Base-by-base conservation (phyloP, 2,888 invertebrate species). In the Laspeyria flexula region DNA sequence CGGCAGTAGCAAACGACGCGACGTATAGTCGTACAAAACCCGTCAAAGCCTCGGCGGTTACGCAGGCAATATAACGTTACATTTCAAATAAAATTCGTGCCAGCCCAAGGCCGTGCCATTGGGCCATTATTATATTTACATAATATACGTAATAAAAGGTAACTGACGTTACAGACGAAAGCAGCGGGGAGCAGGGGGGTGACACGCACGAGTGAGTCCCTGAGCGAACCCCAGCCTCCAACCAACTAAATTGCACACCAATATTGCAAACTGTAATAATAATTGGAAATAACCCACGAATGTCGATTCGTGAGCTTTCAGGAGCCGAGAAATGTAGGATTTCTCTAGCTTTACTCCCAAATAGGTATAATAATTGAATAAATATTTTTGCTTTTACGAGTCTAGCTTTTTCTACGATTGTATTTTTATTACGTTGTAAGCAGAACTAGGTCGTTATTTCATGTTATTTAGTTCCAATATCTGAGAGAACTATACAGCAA, bases 61-160 rank as follows among this genome's bases (percentile, higher is more conserved):
- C 56, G 54, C 48, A 42, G 50, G 64, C 46, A 61, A 58, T 67
- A 72, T 65, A 65, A 70, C 43, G 61, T 63, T 56, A 66, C 55
- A 68, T 65, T 65, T 66, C 62, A 61, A 72, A 75, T 75, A 69
- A 75, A 73, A 72, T 60, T 69, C 65, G 50, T 50, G 39, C 54
- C 49, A 38, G 35, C 57, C 52, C 59, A 64, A 60, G 73, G 65
- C 68, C 62, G 45, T 65, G 60, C 59, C 56, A 65, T 60, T 60
- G 64, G 51, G 46, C 64, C 53, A 61, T 75, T 75, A 73, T 74
- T 70, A 70, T 71, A 75, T 74, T 75, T 72, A 74, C 75, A 74
- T 75, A 74, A 70, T 73, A 73, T 64, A 65, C 54, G 58, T 68
- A 71, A 73, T 75, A 75, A 78, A 73, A 73, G 65, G 76, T 71